phyloP scores from a whole-genome alignment of 2,888 invertebrate species.

The Hedya salicella region DNA sequence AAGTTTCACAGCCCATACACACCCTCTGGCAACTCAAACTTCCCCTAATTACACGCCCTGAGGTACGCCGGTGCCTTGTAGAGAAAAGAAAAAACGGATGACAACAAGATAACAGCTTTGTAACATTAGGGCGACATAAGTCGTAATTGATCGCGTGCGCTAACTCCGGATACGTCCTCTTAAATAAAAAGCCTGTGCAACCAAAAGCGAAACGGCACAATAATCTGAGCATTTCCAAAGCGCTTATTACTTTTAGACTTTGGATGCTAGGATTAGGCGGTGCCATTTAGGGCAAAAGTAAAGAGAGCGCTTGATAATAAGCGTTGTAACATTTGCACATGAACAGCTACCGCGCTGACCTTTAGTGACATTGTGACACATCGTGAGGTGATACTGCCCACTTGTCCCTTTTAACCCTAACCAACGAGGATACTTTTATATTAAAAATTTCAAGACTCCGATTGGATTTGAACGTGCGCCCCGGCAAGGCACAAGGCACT shows the following conservation, averaged over 20 bases:
- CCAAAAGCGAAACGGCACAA: neutral
- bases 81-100: conserved; percentile 26
- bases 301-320: neutral
- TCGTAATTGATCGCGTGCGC: conserved; percentile 22
- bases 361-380: neutral
- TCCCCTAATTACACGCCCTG: conserved; percentile 14
- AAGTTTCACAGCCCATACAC: conserved; percentile 25
- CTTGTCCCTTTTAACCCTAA: neutral
- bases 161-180: neutral
- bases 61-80: conserved; percentile 12
- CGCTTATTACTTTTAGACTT: neutral
- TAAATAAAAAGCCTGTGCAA: neutral
- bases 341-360: neutral
- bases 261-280: neutral
- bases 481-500: too few relatives aligned
- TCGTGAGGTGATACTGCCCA: neutral
- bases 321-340: neutral
- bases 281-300: neutral
- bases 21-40: neutral
- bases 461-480: too few relatives aligned
- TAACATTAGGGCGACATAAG: conserved; percentile 34
- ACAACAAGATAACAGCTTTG: conserved; percentile 23
- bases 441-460: too few relatives aligned
- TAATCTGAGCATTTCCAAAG: too few relatives aligned
- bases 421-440: neutral